Percentiles rank a stretch among this genome's conserved stretches.
These are phyloP conservation scores for Littorina saxatilis DNA, from an alignment of 1,140 invertebrate genomes.

Conservation along the genomic window DNA sequence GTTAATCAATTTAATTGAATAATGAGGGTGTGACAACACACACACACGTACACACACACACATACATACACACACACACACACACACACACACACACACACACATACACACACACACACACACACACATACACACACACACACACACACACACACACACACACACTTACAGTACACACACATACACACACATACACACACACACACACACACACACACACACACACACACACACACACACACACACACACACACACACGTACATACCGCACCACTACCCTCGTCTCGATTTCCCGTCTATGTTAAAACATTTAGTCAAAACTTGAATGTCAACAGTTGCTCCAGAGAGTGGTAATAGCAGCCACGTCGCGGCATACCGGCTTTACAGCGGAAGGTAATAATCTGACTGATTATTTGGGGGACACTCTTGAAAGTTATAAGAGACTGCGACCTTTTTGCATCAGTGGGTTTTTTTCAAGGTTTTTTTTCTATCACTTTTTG, in stretches of 20 bases:
- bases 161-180: background rate
- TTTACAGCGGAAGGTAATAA: background rate
- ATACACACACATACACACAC: background rate
- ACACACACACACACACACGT: constrained; percentile 13
- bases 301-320: background rate
- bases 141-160: too few relatives aligned
- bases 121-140: too few relatives aligned
- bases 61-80: too few relatives aligned
- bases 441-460: too few relatives aligned
- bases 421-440: too few relatives aligned
- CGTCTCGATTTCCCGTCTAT: background rate
- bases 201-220: background rate
- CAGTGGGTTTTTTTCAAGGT: too few relatives aligned
- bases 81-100: too few relatives aligned
- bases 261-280: background rate
- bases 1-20: too few relatives aligned
- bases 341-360: background rate
- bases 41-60: too few relatives aligned
- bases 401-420: background rate
- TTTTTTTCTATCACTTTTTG: too few relatives aligned
- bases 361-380: background rate
- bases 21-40: too few relatives aligned
- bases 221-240: constrained; percentile 4
- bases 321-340: background rate
- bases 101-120: too few relatives aligned